A percentile compares a stretch with the other conserved stretches of the same genome.
Evolutionary conservation across 2,888 invertebrate species (phyloP).

Genomic region (Drosophila quasianomalipes): DNA sequence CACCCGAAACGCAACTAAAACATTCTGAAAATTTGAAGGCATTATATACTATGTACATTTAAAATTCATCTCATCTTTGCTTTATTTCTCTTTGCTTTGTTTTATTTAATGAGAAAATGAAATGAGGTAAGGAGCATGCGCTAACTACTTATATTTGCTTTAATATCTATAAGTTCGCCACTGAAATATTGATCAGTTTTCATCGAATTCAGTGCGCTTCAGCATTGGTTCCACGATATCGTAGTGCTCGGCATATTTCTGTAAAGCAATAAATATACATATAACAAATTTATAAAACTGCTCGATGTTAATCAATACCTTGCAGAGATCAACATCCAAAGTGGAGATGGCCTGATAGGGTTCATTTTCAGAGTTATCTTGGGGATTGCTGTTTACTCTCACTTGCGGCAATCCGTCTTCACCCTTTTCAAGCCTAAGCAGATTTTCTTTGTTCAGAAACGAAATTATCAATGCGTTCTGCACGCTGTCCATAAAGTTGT

Average conservation of each 20-base stretch:
- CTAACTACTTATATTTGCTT: not conserved
- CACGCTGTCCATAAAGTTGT: conserved; percentile 87
- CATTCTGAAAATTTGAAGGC: conserved; percentile 24
- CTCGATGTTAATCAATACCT: conserved; percentile 45
- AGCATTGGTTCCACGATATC: conserved; percentile 73
- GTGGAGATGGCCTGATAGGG: conserved; percentile 77
- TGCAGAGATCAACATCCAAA: conserved; percentile 72
- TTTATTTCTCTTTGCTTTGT: conserved; percentile 4
- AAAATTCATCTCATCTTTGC: conserved; percentile 11
- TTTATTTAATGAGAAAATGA: not conserved
- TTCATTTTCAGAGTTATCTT: conserved; percentile 44
- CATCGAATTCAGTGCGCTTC: conserved; percentile 32
- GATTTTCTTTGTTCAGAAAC: conserved; percentile 87
- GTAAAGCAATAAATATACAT: conserved; percentile 15
- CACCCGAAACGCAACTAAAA: conserved; percentile 48
- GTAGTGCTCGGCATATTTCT: conserved; percentile 79
- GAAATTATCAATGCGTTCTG: conserved; percentile 88
- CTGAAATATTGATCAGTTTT: conserved; percentile 13
- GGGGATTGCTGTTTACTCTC: conserved; percentile 52
- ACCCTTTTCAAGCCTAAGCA: conserved; percentile 85
- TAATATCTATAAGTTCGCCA: not conserved
- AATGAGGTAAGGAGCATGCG: not conserved
- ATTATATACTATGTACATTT: conserved; percentile 5
- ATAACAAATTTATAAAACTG: not conserved
- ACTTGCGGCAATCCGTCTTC: conserved; percentile 79